A percentile compares a stretch with the other conserved stretches of the same genome.
Conservation (phyloP, 2,888 invertebrate species). For the Caenorhabditis virilis region DNA sequence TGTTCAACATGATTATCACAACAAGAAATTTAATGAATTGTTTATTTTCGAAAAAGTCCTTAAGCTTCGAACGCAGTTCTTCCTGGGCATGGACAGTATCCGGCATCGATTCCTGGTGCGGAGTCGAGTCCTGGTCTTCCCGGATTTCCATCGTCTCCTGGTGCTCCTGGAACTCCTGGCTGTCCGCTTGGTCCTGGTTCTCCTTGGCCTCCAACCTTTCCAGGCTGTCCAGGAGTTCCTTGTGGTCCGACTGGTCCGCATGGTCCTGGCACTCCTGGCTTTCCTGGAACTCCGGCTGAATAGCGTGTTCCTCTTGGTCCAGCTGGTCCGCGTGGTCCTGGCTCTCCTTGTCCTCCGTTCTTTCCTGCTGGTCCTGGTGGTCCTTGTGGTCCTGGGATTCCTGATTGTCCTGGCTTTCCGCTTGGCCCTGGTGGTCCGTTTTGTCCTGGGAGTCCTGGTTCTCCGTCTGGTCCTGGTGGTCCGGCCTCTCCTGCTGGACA, state of each 20-base stretch:
- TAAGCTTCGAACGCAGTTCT: conserved; percentile 29
- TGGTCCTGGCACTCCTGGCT: conserved; percentile 42
- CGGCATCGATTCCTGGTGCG: conserved; percentile 40
- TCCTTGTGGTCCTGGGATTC: conserved; percentile 49
- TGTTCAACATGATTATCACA: no score
- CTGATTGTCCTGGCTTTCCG: conserved; percentile 39
- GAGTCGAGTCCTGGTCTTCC: conserved; percentile 39
- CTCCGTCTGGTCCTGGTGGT: conserved; percentile 42
- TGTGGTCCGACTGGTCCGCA: conserved; percentile 53
- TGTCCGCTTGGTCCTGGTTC: conserved; percentile 39
- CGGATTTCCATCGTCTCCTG: conserved; percentile 39
- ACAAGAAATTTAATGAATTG: no score
- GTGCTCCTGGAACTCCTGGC: conserved; percentile 40
- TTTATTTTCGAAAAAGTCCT: no score
- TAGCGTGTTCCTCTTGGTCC: conserved; percentile 39
- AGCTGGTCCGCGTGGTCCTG: conserved; percentile 32
- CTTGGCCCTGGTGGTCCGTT: conserved; percentile 42
- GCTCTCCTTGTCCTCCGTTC: conserved; percentile 36
- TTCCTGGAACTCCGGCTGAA: conserved; percentile 32
- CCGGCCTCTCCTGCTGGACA: conserved; percentile 40
- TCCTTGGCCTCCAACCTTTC: conserved; percentile 45
- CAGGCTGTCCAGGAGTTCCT: conserved; percentile 46
- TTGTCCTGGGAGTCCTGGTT: conserved; percentile 36
- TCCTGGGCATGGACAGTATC: conserved; percentile 46
- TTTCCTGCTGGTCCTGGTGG: conserved; percentile 53